Percentiles rank a stretch among this genome's conserved stretches.
phyloP scores from a whole-genome alignment of 2,113 vertebrate genomes.

The Melanostigma gelatinosum region DNA sequence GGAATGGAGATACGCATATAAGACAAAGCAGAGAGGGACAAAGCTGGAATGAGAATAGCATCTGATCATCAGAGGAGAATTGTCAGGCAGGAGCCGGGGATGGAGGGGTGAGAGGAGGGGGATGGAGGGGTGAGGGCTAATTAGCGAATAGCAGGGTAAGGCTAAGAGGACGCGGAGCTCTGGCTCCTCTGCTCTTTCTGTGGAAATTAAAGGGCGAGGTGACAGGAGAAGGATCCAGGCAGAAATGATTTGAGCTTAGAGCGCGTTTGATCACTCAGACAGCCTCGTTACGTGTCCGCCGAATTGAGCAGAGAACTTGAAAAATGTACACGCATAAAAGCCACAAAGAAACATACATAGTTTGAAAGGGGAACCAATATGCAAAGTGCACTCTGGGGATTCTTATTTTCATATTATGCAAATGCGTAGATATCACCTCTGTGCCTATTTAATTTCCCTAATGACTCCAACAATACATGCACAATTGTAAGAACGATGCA shows the following conservation, averaged over 20 bases:
- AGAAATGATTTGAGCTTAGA: constrained; percentile 36
- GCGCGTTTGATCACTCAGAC: constrained; percentile 15
- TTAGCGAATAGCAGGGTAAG: constrained; percentile 28
- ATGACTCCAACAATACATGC: not conserved
- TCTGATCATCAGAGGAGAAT: constrained; percentile 15
- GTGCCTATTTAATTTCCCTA: not conserved
- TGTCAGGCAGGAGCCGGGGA: not conserved
- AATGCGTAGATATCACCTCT: not conserved
- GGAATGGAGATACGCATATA: not conserved
- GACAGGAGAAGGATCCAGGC: constrained; percentile 34
- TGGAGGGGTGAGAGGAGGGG: constrained; percentile 1
- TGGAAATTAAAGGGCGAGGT: constrained; percentile 42
- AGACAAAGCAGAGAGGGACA: not conserved
- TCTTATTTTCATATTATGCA: constrained; percentile 3
- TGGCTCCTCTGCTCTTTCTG: constrained; percentile 12
- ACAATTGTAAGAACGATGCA: not conserved
- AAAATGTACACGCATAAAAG: not conserved
- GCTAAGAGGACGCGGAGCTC: not conserved
- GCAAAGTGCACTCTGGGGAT: constrained; percentile 2
- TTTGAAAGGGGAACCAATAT: not conserved
- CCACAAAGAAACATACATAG: not conserved
- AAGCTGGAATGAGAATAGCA: not conserved
- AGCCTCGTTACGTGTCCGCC: not conserved
- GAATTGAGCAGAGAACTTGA: not conserved
- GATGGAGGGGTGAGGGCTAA: constrained; percentile 39